A percentile compares a stretch with the other conserved stretches of the same genome.
These are phyloP conservation scores for Gandaritis pyraliata DNA, from an alignment of 2,888 invertebrate genomes.

Conservation along the genomic window DNA sequence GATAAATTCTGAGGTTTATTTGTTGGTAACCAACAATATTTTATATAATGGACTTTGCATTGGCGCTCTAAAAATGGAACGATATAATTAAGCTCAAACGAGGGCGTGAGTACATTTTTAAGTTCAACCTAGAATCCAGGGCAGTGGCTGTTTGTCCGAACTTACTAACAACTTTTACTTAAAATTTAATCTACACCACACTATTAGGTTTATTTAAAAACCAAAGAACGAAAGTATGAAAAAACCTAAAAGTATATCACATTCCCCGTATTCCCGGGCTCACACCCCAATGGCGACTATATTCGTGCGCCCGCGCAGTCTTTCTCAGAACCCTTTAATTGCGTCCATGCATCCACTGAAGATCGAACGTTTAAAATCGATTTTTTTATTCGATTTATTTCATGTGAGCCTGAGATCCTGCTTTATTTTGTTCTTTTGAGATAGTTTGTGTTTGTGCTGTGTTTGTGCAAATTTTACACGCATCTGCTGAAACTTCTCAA, in stretches of 20 bases:
- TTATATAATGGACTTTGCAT: too few relatives aligned
- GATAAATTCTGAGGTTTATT: too few relatives aligned
- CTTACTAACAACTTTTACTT: too few relatives aligned
- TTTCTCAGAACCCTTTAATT: slow-evolving; percentile 82
- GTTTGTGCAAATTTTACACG: slow-evolving; percentile 83
- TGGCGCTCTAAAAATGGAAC: too few relatives aligned
- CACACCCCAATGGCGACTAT: slow-evolving; percentile 57
- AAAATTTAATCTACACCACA: neutral
- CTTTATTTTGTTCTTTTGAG: slow-evolving; percentile 77
- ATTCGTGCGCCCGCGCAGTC: slow-evolving; percentile 67
- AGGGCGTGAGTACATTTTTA: too few relatives aligned
- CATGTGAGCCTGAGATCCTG: slow-evolving; percentile 71
- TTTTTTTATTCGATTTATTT: slow-evolving; percentile 81
- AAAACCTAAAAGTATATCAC: slow-evolving; percentile 25
- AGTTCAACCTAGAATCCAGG: too few relatives aligned
- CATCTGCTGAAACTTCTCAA: slow-evolving; percentile 81
- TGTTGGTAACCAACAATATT: too few relatives aligned
- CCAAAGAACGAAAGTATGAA: slow-evolving; percentile 27
- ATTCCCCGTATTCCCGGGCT: slow-evolving; percentile 43
- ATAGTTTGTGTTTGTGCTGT: slow-evolving; percentile 74
- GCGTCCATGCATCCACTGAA: slow-evolving; percentile 73
- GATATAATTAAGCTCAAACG: too few relatives aligned
- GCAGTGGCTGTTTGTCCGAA: too few relatives aligned
- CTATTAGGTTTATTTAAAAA: neutral
- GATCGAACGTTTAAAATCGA: slow-evolving; percentile 83